phyloP scores from a whole-genome alignment of 2,113 vertebrate genomes.

The Turnix velox region DNA sequence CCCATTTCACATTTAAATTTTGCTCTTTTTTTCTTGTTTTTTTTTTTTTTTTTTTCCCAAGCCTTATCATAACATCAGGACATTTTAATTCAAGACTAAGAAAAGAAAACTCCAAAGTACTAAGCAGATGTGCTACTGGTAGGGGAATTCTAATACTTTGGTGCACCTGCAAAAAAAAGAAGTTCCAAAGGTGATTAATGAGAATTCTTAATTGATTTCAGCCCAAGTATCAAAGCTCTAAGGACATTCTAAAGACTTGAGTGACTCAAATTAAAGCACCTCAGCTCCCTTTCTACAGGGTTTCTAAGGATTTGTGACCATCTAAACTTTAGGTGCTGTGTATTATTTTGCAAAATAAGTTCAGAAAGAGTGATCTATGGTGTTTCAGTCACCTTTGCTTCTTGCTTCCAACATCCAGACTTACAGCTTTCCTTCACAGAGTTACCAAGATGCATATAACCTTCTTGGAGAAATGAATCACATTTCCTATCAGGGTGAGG shows the following conservation, averaged over 20 bases:
- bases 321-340: conserved; percentile 34
- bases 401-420: conserved; percentile 46
- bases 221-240: conserved; percentile 4
- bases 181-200: conserved; percentile 28
- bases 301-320: conserved; percentile 41
- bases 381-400: conserved; percentile 32
- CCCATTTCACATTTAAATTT: neutral
- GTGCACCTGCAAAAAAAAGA: conserved; percentile 17
- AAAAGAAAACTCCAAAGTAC: neutral
- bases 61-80: too few relatives aligned
- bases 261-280: conserved; percentile 32
- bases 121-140: neutral
- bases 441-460: conserved; percentile 15
- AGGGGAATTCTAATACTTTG: conserved; percentile 21
- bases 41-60: too few relatives aligned
- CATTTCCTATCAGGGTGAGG: conserved; percentile 21
- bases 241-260: neutral
- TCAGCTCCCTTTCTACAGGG: neutral
- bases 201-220: conserved; percentile 40
- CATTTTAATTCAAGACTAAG: neutral
- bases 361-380: conserved; percentile 44
- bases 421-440: conserved; percentile 40
- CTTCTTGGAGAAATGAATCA: too few relatives aligned
- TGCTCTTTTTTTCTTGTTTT: neutral
- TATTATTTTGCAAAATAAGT: conserved; percentile 40